phyloP scores from a whole-genome alignment of 2,888 invertebrate species.

The Dicranocentrus wangi region DNA sequence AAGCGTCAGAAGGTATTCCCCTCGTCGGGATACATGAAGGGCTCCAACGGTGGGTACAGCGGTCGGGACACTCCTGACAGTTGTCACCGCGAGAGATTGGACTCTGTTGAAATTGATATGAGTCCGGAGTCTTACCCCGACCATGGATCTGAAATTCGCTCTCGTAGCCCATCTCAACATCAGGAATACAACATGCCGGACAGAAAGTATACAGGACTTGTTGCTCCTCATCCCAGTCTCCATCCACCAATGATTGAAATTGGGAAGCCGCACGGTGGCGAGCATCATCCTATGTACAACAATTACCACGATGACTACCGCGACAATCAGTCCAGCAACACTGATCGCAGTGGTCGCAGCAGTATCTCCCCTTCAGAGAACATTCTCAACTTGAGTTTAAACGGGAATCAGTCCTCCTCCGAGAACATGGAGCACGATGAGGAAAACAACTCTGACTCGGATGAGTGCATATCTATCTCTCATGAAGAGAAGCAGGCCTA shows the following conservation, averaged over 20 bases:
- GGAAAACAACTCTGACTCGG: conserved; percentile 68
- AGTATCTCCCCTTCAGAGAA: conserved; percentile 71
- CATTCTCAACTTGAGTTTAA: conserved; percentile 72
- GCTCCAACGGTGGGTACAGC: conserved; percentile 12
- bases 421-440: conserved; percentile 71
- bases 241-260: conserved; percentile 71
- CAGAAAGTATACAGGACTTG: conserved; percentile 36
- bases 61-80: conserved; percentile 45
- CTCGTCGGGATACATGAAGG: conserved; percentile 60
- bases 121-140: conserved; percentile 64
- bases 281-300: conserved; percentile 69
- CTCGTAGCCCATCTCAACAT: conserved; percentile 70
- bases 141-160: conserved; percentile 68
- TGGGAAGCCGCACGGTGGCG: conserved; percentile 67
- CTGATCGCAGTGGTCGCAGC: conserved; percentile 70
- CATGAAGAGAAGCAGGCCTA: conserved; percentile 43
- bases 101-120: conserved; percentile 42
- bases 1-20: conserved; percentile 81
- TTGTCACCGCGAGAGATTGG: conserved; percentile 48
- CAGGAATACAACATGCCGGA: conserved; percentile 28
- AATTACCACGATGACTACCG: conserved; percentile 75
- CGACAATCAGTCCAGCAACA: conserved; percentile 64
- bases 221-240: conserved; percentile 59
- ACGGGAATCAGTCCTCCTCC: conserved; percentile 64
- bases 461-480: conserved; percentile 61